These are phyloP conservation scores for Telmatochromis sp. DNA, from an alignment of 2,113 vertebrate species.

Conservation along the genomic window DNA sequence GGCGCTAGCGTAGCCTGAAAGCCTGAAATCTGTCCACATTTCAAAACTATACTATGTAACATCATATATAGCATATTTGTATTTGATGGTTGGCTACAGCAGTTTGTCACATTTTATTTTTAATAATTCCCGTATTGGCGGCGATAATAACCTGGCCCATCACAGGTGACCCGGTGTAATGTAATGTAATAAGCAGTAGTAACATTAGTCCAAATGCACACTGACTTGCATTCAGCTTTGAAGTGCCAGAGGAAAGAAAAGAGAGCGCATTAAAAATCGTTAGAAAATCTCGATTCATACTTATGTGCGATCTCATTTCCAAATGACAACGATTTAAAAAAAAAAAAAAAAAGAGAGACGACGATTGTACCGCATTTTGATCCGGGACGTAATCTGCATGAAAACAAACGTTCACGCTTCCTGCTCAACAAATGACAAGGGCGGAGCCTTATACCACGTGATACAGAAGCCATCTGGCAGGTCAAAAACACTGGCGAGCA, in stretches of 20 bases:
- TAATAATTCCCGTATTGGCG: rapidly evolving
- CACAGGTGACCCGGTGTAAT: background rate
- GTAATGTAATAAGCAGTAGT: rapidly evolving
- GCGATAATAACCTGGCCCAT: background rate
- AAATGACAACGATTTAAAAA: too few species aligned
- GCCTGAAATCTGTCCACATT: background rate
- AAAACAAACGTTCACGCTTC: too few species aligned
- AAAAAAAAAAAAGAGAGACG: too few species aligned
- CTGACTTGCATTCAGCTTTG: background rate
- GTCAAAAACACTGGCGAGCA: too few species aligned
- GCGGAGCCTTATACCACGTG: too few species aligned
- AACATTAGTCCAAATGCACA: rapidly evolving
- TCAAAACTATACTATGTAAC: background rate
- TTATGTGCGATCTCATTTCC: too few species aligned
- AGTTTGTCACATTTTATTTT: background rate
- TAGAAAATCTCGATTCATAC: too few species aligned
- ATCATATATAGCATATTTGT: rapidly evolving
- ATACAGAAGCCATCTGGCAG: too few species aligned
- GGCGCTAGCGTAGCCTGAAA: background rate
- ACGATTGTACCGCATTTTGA: too few species aligned
- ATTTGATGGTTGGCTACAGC: background rate
- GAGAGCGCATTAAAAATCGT: background rate
- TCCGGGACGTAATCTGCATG: too few species aligned
- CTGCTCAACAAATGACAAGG: too few species aligned
- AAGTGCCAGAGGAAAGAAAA: background rate